phyloP scores from a whole-genome alignment of 2,888 invertebrate genomes.

The Pyrrhia umbra region DNA sequence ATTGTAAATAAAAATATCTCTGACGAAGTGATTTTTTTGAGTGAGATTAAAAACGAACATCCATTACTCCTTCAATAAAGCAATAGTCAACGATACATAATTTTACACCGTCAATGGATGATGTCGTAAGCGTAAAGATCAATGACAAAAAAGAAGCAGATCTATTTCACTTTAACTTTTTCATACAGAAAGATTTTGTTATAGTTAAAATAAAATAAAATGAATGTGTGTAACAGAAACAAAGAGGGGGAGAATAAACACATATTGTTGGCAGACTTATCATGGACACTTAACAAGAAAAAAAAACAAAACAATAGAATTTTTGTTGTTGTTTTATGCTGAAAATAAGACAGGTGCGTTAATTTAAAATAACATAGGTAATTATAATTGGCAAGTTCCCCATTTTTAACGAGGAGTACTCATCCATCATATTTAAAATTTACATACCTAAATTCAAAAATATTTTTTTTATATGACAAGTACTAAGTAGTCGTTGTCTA shows the following conservation, averaged over 20 bases:
- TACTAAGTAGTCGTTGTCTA: slow-evolving; percentile 6
- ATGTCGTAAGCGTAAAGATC: background rate
- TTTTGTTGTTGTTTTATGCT: slow-evolving; percentile 25
- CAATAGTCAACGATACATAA: background rate
- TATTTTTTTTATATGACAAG: slow-evolving; percentile 12
- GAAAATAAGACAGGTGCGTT: slow-evolving; percentile 10
- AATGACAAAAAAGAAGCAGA: background rate
- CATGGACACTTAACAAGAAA: slow-evolving; percentile 5
- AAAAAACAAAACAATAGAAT: slow-evolving; percentile 25
- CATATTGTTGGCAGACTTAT: slow-evolving; percentile 25
- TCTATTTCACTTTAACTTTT: slow-evolving; percentile 20
- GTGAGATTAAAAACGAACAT: background rate
- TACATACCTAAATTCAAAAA: slow-evolving; percentile 21
- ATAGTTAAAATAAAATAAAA: slow-evolving; percentile 6
- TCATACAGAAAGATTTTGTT: slow-evolving; percentile 9
- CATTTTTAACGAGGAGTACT: slow-evolving; percentile 10
- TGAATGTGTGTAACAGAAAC: slow-evolving; percentile 6
- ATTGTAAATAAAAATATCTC: too few species aligned
- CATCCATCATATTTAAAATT: background rate
- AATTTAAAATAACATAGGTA: slow-evolving; percentile 7
- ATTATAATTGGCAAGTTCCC: slow-evolving; percentile 23
- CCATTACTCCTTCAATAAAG: background rate
- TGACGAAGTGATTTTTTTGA: too few species aligned
- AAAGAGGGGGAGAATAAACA: slow-evolving; percentile 10
- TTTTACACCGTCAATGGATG: background rate